Conservation (phyloP, 2,113 vertebrate species). For the Ceyx cyanopectus region DNA sequence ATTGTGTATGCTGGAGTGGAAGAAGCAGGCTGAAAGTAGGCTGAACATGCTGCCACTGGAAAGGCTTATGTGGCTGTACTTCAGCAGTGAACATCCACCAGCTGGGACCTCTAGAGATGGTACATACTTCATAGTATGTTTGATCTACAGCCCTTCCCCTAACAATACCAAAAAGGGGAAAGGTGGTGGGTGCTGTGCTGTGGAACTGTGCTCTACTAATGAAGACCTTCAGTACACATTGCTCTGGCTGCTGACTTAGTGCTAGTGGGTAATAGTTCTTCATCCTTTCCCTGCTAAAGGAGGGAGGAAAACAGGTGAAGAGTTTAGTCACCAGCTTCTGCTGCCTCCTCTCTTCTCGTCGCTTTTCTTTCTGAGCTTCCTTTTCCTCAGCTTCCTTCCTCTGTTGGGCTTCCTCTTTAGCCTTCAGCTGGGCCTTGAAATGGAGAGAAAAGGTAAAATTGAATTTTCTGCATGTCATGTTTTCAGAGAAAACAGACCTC, state of each 20-base stretch:
- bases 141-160: neutral
- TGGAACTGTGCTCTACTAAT: neutral
- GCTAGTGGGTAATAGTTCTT: neutral
- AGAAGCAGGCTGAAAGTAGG: neutral
- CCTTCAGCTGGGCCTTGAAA: constrained; percentile 85
- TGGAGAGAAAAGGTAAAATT: constrained; percentile 15
- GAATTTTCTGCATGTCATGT: neutral
- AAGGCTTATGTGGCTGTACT: neutral
- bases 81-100: neutral
- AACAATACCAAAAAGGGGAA: neutral
- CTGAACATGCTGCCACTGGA: neutral
- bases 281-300: neutral
- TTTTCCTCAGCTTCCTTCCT: constrained; percentile 86
- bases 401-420: constrained; percentile 83
- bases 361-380: constrained; percentile 76
- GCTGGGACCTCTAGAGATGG: neutral
- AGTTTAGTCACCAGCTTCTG: constrained; percentile 82
- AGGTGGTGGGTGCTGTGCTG: neutral
- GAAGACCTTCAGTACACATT: neutral
- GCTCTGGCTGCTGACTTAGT: neutral
- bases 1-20: neutral
- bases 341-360: constrained; percentile 82
- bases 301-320: neutral
- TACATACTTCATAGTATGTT: fast-evolving
- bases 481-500: neutral